Evolutionary conservation across 2,888 invertebrate species (phyloP).

Genomic region (Hedychridium roseum): DNA sequence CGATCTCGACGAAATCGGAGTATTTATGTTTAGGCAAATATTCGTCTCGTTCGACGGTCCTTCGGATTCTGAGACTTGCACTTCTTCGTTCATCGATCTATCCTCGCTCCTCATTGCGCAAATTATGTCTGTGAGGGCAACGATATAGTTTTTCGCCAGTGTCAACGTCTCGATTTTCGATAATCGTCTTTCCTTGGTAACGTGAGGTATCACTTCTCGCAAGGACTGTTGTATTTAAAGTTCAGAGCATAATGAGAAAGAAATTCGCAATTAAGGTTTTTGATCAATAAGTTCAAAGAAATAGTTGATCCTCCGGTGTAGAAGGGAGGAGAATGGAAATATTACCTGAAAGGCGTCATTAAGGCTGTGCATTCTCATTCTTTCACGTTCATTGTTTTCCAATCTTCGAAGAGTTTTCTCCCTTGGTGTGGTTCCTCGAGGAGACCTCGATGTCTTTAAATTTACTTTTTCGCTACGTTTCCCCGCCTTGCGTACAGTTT

Average conservation of each 20-base stretch:
- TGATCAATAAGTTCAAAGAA: not conserved
- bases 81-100: constrained; percentile 17
- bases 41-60: constrained; percentile 27
- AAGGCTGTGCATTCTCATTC: constrained; percentile 82
- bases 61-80: constrained; percentile 15
- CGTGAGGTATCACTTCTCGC: constrained; percentile 80
- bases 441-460: constrained; percentile 39
- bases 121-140: constrained; percentile 81
- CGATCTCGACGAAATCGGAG: constrained; percentile 48
- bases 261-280: not conserved
- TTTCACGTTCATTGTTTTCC: constrained; percentile 81
- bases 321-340: no score
- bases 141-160: constrained; percentile 83
- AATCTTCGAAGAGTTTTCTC: constrained; percentile 77
- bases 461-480: constrained; percentile 38
- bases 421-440: constrained; percentile 61
- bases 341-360: constrained; percentile 80
- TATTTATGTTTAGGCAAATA: constrained; percentile 42
- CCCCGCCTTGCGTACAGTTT: constrained; percentile 29
- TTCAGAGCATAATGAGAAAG: not conserved
- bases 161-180: constrained; percentile 84
- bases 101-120: constrained; percentile 79
- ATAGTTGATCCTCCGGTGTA: no score
- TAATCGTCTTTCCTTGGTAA: constrained; percentile 77
- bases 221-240: constrained; percentile 68